Conservation (phyloP, 2,113 vertebrate species). For the Bujurquina vittata region DNA sequence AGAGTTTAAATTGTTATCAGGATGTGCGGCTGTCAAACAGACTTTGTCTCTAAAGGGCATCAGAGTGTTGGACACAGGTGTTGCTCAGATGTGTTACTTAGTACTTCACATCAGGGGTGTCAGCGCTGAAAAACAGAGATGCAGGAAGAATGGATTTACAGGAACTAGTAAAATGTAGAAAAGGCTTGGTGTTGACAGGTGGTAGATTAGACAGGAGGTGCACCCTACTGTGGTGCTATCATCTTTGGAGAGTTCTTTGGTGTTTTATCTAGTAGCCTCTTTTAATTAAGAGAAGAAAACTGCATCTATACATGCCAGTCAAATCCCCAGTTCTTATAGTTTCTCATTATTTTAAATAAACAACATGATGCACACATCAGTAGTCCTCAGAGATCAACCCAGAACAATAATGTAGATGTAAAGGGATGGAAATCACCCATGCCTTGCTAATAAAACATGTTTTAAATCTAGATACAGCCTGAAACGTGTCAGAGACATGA, state of each 20-base stretch:
- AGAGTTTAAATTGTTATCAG: constrained; percentile 30
- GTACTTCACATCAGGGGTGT: neutral
- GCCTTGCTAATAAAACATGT: neutral
- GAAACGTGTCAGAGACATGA: neutral
- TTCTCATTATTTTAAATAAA: neutral
- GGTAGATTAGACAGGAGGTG: neutral
- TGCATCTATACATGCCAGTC: neutral
- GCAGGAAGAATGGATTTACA: neutral
- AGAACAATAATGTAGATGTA: neutral
- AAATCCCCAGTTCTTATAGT: neutral
- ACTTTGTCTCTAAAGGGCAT: constrained; percentile 5
- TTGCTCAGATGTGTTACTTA: neutral
- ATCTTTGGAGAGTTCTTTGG: neutral
- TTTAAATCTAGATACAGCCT: neutral
- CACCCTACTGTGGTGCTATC: neutral
- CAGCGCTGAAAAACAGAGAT: neutral
- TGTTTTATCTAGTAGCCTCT: neutral
- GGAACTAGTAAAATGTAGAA: neutral
- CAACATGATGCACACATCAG: neutral
- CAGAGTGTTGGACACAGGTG: neutral
- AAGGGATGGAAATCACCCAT: neutral
- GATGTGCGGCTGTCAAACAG: constrained; percentile 4
- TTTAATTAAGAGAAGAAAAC: neutral
- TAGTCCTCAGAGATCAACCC: neutral
- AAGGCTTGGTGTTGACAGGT: neutral